phyloP scores from a whole-genome alignment of 2,113 vertebrate genomes.

The Fulmarus glacialis region DNA sequence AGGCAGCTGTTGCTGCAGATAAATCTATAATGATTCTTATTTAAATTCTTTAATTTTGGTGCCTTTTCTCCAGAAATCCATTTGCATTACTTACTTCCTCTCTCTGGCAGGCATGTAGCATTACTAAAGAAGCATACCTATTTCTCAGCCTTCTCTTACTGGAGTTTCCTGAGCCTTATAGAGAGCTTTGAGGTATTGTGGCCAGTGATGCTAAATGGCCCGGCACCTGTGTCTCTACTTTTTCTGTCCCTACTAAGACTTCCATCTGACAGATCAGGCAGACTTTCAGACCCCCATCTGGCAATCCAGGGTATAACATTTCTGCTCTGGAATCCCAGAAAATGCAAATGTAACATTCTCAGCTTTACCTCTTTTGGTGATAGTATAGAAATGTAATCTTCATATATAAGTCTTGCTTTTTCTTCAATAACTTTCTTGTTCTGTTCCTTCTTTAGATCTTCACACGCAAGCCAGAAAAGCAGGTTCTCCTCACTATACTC shows the following conservation, averaged over 20 bases:
- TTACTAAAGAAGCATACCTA: not conserved
- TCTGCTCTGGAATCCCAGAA: not conserved
- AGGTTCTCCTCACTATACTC: constrained; percentile 99
- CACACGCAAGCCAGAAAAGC: constrained; percentile 97
- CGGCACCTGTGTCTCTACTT: not conserved
- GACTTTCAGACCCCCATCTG: not conserved
- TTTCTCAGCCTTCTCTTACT: not conserved
- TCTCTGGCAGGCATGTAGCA: not conserved
- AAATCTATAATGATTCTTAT: not conserved
- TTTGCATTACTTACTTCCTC: not conserved
- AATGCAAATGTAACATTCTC: not conserved
- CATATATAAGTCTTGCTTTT: constrained; percentile 94
- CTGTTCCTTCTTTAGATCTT: constrained; percentile 93
- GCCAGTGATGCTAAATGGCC: not conserved
- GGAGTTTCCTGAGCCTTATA: not conserved
- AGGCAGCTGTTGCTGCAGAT: not conserved
- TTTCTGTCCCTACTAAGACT: not conserved
- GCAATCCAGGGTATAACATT: not conserved
- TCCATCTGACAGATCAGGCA: not conserved
- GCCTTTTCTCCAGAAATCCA: not conserved
- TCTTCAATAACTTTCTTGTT: constrained; percentile 87
- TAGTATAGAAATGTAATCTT: constrained; percentile 98
- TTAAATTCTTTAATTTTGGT: not conserved
- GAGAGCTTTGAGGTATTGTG: not conserved
- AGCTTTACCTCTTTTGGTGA: constrained; percentile 95